Conservation (phyloP, 2,797 vertebrate genomes). For the Falco concolor region DNA sequence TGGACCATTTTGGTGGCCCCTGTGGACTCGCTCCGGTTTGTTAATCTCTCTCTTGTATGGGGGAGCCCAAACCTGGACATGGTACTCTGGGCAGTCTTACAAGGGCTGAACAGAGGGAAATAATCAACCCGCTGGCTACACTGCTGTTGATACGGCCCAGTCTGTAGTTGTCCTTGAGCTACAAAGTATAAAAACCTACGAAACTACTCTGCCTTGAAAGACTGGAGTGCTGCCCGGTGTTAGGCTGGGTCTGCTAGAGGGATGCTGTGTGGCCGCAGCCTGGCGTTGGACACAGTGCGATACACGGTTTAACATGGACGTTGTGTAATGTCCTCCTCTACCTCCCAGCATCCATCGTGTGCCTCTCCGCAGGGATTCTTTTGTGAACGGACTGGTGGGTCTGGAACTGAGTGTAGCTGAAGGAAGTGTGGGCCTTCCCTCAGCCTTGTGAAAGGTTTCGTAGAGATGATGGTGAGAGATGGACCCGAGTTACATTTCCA, state of each 20-base stretch:
- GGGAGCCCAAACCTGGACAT: neutral
- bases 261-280: neutral
- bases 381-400: neutral
- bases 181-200: neutral
- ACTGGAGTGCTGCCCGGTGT: neutral
- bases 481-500: neutral
- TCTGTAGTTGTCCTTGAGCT: neutral
- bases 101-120: neutral
- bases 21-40: neutral
- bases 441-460: neutral
- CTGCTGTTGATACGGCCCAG: neutral
- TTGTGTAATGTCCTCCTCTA: accelerated
- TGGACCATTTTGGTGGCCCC: neutral
- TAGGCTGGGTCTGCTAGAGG: neutral
- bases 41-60: neutral
- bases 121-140: neutral
- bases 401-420: neutral
- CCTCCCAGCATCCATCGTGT: neutral
- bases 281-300: neutral
- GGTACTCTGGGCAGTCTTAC: neutral
- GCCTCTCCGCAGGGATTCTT: neutral
- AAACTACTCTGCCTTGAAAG: neutral
- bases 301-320: neutral
- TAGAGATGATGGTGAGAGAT: neutral
- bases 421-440: neutral